Evolutionary conservation across 2,888 invertebrate species (phyloP).

Genomic region (Eupeodes luniger): DNA sequence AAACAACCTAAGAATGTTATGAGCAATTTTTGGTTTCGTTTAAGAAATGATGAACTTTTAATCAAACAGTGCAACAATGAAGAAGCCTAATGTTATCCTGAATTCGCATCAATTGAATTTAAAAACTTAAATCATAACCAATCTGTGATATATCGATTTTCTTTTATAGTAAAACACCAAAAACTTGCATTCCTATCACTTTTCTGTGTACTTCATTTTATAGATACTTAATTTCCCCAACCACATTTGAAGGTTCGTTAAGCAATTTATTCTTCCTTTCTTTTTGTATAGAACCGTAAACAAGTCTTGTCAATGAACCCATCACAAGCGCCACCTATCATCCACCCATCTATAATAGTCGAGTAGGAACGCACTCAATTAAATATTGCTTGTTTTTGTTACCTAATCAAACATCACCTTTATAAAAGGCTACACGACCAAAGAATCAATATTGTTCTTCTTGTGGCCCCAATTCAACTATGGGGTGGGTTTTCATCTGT

Average conservation of each 20-base stretch:
- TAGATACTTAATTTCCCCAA: background rate
- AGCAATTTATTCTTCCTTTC: conserved; percentile 28
- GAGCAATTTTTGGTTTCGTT: background rate
- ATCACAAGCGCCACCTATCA: conserved; percentile 1
- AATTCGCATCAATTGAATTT: no score
- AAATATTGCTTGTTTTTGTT: conserved; percentile 26
- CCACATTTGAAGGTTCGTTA: conserved; percentile 37
- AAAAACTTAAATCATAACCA: background rate
- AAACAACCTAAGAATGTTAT: background rate
- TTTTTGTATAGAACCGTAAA: conserved; percentile 17
- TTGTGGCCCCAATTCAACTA: conserved; percentile 7
- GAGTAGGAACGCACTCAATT: conserved; percentile 39
- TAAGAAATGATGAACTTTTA: background rate
- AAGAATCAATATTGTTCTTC: conserved; percentile 28
- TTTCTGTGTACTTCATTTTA: background rate
- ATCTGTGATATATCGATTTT: background rate
- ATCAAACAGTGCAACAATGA: background rate
- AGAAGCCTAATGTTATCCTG: no score
- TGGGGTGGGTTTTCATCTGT: background rate
- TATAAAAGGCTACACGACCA: background rate
- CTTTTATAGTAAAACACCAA: background rate
- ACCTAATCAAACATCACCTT: conserved; percentile 44
- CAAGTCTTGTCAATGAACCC: conserved; percentile 40
- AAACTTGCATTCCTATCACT: background rate
- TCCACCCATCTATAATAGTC: background rate